Evolutionary conservation across 2,797 vertebrate genomes (phyloP).

Genomic region (Clangula hyemalis): DNA sequence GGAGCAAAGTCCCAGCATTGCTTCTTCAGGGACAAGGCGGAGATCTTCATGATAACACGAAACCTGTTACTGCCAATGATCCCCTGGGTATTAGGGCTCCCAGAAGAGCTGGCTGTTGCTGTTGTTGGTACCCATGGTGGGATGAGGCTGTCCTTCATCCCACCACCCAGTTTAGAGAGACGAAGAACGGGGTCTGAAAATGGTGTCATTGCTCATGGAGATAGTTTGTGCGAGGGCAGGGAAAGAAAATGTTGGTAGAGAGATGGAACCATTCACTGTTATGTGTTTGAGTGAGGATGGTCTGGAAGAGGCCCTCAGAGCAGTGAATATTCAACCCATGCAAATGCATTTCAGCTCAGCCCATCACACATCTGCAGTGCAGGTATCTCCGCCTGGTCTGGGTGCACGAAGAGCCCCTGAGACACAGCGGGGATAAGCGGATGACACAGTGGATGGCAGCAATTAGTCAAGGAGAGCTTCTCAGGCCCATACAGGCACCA

Average conservation of each 20-base stretch:
- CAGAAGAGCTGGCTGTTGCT: neutral
- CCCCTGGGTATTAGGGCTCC: neutral
- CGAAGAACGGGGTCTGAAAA: neutral
- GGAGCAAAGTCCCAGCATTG: neutral
- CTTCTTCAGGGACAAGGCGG: neutral
- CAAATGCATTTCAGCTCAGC: neutral
- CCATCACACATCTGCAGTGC: neutral
- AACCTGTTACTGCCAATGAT: neutral
- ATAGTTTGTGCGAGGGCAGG: neutral
- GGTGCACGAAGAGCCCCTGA: neutral
- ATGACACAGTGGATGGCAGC: neutral
- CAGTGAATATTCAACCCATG: neutral
- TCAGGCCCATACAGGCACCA: neutral
- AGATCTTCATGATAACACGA: neutral
- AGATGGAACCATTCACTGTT: neutral
- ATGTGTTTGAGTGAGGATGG: neutral
- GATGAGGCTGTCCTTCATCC: neutral
- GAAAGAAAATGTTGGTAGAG: neutral
- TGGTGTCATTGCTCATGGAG: neutral
- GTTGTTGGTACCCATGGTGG: neutral
- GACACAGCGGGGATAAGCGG: neutral
- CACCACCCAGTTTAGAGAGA: neutral
- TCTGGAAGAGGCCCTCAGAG: neutral
- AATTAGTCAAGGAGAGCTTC: neutral
- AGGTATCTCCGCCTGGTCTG: neutral